phyloP scores from a whole-genome alignment of 2,888 invertebrate species.

The Matsumyia berberina region DNA sequence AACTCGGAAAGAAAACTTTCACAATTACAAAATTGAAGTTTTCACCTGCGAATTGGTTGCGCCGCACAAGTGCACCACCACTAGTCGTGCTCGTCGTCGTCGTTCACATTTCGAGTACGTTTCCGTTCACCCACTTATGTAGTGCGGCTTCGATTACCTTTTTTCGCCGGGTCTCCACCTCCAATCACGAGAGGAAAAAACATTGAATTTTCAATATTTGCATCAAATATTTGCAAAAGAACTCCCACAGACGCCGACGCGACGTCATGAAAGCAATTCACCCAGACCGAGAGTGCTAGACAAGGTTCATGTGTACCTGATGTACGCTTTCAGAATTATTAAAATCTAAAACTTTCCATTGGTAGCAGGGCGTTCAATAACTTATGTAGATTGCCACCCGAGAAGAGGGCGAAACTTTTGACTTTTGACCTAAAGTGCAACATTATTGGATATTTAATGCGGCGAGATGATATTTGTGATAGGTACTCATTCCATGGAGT shows the following conservation, averaged over 20 bases:
- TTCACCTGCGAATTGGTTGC: slow-evolving; percentile 59
- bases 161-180: neutral
- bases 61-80: slow-evolving; percentile 14
- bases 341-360: slow-evolving; percentile 46
- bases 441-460: slow-evolving; percentile 34
- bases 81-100: neutral
- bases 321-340: slow-evolving; percentile 55
- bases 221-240: slow-evolving; percentile 63
- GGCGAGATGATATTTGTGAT: neutral
- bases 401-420: neutral
- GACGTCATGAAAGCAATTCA: slow-evolving; percentile 13
- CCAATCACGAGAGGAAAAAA: slow-evolving; percentile 37
- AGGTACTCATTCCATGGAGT: neutral
- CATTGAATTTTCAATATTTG: slow-evolving; percentile 47
- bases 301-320: slow-evolving; percentile 37
- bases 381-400: slow-evolving; percentile 51
- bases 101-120: neutral
- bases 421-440: slow-evolving; percentile 16
- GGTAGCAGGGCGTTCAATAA: slow-evolving; percentile 11
- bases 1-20: slow-evolving; percentile 46
- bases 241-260: slow-evolving; percentile 14
- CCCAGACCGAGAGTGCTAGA: slow-evolving; percentile 8
- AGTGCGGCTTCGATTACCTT: slow-evolving; percentile 13
- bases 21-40: slow-evolving; percentile 67
- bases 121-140: slow-evolving; percentile 28